Evolutionary conservation across 1,140 invertebrate species (phyloP), one percentile per base, ranked within the genome.

Genomic region (Macrosteles quadrilineatus): DNA sequence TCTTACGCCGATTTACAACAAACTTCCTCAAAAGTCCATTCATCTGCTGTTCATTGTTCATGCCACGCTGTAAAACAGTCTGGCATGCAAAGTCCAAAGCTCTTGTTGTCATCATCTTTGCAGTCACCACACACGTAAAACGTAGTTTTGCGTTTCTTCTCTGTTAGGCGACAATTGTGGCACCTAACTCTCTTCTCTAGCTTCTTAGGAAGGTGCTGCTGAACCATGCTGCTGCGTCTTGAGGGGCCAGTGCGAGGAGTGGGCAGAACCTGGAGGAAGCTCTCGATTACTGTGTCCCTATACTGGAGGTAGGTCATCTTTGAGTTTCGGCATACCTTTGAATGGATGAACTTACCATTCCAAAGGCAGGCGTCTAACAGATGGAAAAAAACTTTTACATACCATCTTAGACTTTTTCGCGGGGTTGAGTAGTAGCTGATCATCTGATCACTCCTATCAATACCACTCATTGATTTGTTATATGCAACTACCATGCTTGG

Each of bases 161-260:
- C 17, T 50, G n/a, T 50, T 50, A 50, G n/a, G 23, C 45, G 14
- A 50, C 45, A 50, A 50, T 50, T 4, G 45, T 50, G 45, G 45
- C 2, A 17, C 2, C 14, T 50, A 50, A 50, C 45, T 23, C 17
- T 50, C 14, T 50, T 50, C 45, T 50, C 14, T 23, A 50, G 45
- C 45, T 50, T 50, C 45, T 50, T 2, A 50, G 45, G 45, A 50
- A 50, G 55, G 23, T 59, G 19, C 55, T 59, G 55, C 55, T 59
- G 55, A 59, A 59, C 55, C 23, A 3, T n/a, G 27, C 19, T 59
- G 23, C n/a, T n/a, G 23, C 55, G 23, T 59, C 55, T 29, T 59
- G 1, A 29, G 27, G 55, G 21, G 55, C 55, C 27, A 59, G 19
- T 3, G 23, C 55, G 27, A 53, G 9, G 50, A 53, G 14, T 53